Percentiles rank a stretch among this genome's conserved stretches.
Evolutionary conservation across 1,140 invertebrate species (phyloP).

Genomic region (Caenorhabditis elegans): WBcel235 BX284602.5:5662001-5662500

Average conservation of each 20-base stretch:
- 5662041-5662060: neutral
- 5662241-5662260: constrained; percentile 47
- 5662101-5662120: neutral
- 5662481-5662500: constrained; percentile 34
- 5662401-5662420: constrained; percentile 3
- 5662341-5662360: no score
- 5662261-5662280: constrained; percentile 45
- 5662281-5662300: constrained; percentile 15
- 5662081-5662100: neutral
- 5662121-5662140: no score
- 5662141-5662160: neutral
- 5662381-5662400: constrained; percentile 10
- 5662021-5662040: neutral
- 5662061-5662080: neutral
- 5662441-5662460: constrained; percentile 34
- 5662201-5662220: constrained; percentile 31
- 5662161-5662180: constrained; percentile 46
- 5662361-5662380: no score
- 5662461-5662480: constrained; percentile 27
- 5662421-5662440: constrained; percentile 34
- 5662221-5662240: constrained; percentile 40
- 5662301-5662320: neutral
- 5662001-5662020: neutral
- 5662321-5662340: neutral
- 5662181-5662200: constrained; percentile 47